Evolutionary conservation across 1,140 invertebrate species (phyloP), one percentile per base, ranked within the genome.

Genomic region (Formica exsecta): DNA sequence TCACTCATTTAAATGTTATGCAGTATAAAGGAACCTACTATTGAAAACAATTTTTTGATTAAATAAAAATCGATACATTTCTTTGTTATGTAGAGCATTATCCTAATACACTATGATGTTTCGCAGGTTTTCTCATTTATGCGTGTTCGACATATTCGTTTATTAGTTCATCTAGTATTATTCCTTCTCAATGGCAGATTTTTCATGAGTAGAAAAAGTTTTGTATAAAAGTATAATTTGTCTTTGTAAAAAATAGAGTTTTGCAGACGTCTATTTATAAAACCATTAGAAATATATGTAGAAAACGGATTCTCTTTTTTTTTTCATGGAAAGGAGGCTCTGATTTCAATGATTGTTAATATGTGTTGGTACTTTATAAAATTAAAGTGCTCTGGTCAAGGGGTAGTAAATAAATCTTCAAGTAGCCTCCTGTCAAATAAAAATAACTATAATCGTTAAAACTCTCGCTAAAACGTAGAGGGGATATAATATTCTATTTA

Each of bases 401-500:
- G 16, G 0, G 16, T 25, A 11, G 29, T 73, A 36, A 73, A 73
- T 57, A 73, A n/a, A 16, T 36, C n/a, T n/a, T 61, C n/a, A 81
- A 83, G 29, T 74, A 62, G 68, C 29, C 54, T 22, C 7, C 41
- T 61, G 41, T 62, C 54, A 13, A 73, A 73, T 48, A 62, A 83
- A 68, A 74, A 29, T 80, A 70, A 32, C 3, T 61, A 22, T 32
- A 36, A 32, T 73, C 1, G 11, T 25, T 73, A 83, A 83, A 83
- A 73, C 9, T 71, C 62, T 13, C 25, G 19, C 7, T 81, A 2
- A 13, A n/a, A 3, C 5, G 19, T 61, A 59, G 9, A 83, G 25
- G 13, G 25, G 13, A 36, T 25, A 41, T 13, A 32, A 44, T 61
- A 11, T 74, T 61, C 79, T 90, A 90, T 90, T 87, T 90, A 90